phyloP scores from a whole-genome alignment of 2,888 invertebrate genomes.

The Dicyrtomina minuta region DNA sequence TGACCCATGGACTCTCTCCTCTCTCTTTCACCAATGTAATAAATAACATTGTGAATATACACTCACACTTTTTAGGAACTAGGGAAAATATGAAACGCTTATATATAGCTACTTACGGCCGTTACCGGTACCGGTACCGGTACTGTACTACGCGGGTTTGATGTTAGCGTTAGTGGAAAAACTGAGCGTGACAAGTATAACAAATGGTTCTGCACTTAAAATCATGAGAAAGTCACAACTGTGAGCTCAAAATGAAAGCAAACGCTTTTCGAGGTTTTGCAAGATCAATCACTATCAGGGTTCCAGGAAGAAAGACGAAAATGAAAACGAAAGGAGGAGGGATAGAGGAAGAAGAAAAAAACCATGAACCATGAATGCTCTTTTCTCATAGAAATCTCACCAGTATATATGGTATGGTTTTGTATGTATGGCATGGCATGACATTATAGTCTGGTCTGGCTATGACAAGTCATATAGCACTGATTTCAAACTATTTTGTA shows the following conservation, averaged over 20 bases:
- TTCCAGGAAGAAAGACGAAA: slow-evolving; percentile 3
- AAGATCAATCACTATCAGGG: slow-evolving; percentile 21
- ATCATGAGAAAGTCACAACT: slow-evolving; percentile 30
- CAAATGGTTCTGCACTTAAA: slow-evolving; percentile 28
- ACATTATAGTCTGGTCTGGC: too few species aligned
- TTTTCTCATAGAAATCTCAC: background rate
- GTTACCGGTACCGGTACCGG: too few species aligned
- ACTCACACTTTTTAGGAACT: background rate
- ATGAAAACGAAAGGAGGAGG: background rate
- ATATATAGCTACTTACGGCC: background rate
- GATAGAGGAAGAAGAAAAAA: background rate
- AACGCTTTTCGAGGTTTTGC: slow-evolving; percentile 18
- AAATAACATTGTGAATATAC: background rate
- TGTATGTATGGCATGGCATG: too few species aligned
- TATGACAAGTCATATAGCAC: too few species aligned
- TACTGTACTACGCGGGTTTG: background rate
- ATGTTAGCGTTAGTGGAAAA: slow-evolving; percentile 7
- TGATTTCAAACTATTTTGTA: too few species aligned
- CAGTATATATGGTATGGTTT: background rate
- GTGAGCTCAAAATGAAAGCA: slow-evolving; percentile 21
- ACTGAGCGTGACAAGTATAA: slow-evolving; percentile 20
- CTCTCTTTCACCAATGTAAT: too few species aligned
- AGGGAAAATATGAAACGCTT: too few species aligned
- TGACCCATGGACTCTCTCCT: too few species aligned
- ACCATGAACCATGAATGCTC: background rate